Evolutionary conservation across 2,888 invertebrate species (phyloP).

Genomic region (Caenorhabditis imperialis): DNA sequence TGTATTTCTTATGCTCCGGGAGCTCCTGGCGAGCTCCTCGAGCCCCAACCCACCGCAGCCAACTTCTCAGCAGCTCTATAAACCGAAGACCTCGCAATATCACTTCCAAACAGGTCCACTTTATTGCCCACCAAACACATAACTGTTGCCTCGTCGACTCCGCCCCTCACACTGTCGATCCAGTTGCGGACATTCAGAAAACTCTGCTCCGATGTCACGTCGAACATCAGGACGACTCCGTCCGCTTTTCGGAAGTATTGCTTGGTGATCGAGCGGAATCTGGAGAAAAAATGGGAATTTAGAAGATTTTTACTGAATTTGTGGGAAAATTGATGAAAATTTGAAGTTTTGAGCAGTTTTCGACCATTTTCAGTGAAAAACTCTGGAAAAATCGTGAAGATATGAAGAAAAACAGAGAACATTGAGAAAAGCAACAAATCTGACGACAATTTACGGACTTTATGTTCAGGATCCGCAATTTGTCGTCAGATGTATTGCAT

Average conservation of each 20-base stretch:
- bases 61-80: conserved; percentile 79
- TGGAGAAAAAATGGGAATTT: too few species aligned
- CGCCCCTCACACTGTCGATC: conserved; percentile 77
- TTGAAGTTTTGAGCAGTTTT: too few species aligned
- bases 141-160: conserved; percentile 80
- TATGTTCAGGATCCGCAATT: too few species aligned
- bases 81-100: conserved; percentile 78
- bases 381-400: too few species aligned
- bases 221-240: conserved; percentile 81
- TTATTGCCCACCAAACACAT: conserved; percentile 81
- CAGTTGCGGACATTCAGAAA: conserved; percentile 80
- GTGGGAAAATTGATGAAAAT: background rate
- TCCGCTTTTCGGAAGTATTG: conserved; percentile 82
- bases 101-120: conserved; percentile 80
- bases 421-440: too few species aligned
- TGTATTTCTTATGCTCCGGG: too few species aligned
- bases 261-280: conserved; percentile 81
- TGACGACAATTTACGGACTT: too few species aligned
- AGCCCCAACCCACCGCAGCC: conserved; percentile 79
- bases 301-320: too few species aligned
- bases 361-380: too few species aligned
- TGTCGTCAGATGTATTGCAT: too few species aligned
- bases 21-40: too few species aligned
- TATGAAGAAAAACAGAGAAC: too few species aligned
- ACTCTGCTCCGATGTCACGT: conserved; percentile 81